Base-by-base conservation (phyloP, 2,113 vertebrate genomes). In the Jacana jacana region DNA sequence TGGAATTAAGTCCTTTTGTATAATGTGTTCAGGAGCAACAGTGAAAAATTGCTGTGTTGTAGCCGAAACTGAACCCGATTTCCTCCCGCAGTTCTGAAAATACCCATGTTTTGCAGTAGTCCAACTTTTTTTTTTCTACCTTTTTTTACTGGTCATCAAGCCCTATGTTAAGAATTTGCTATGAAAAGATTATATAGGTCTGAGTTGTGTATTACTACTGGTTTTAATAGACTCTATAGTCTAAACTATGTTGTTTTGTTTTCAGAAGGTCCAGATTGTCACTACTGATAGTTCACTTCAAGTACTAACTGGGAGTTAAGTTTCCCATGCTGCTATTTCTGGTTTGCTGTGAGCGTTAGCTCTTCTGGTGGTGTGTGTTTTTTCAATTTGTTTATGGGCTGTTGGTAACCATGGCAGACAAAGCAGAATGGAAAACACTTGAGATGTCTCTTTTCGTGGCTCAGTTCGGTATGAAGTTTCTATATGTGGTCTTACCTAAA, bases 261-360 rank as follows among this genome's bases (percentile, higher is more conserved):
- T 89, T 46, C 19, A 28, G 63, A 37, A 79, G 44, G 55, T 60
- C 69, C 17, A 58, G 39, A 20, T 68, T 64, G 89, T 87, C 73
- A 55, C 61, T 86, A 2, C 42, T 78, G 54, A 12, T 71, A 64
- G 14, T 55, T 91, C 31, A 37, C 33, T 71, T 61, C 25, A 73
- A 66, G 72, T 40, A 42, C 35, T 75, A 33, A 71, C 46, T 55
- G 76, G 23, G 86, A 88, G 64, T 42, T 63, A 89, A 75, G 76
- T 95, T 95, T 97, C 95, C 88, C 92, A 91, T 94, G 95, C 88
- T 78, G 83, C 92, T 96, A 94, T 97, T 96, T 94, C 76, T 92
- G 77, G 91, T 92, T 70, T 81, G 72, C 52, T 79, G 54, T 72
- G 81, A 93, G 82, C 85, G 19, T 82, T 88, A 77, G 63, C 92